Conservation (phyloP, 2,113 vertebrate genomes). For the Cariama cristata region DNA sequence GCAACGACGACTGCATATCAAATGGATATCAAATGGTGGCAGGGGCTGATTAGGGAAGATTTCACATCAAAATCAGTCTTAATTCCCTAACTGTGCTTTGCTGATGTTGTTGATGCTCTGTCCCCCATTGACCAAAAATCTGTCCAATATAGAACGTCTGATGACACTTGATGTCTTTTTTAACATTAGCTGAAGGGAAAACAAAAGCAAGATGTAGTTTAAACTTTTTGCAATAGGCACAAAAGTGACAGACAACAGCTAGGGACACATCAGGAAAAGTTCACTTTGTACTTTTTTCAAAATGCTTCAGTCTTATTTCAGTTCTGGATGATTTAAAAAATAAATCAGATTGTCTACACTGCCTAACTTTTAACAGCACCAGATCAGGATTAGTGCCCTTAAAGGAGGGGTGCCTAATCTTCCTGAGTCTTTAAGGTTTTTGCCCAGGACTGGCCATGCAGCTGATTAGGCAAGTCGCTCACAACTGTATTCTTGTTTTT, state of each 20-base stretch:
- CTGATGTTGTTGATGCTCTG: background rate
- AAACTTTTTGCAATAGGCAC: background rate
- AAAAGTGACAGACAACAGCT: background rate
- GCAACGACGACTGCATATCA: constrained; percentile 20
- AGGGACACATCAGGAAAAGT: background rate
- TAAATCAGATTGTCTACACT: background rate
- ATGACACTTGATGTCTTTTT: background rate
- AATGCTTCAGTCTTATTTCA: background rate
- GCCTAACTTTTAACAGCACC: background rate
- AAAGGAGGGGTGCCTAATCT: background rate
- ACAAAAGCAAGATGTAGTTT: background rate
- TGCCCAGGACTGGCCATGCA: background rate
- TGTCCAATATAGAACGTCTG: background rate
- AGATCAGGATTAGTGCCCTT: background rate
- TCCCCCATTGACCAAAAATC: background rate
- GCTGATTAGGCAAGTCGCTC: background rate
- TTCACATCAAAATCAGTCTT: background rate
- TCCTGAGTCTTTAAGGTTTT: background rate
- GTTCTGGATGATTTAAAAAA: background rate
- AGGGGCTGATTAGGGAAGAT: too few species aligned
- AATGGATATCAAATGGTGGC: constrained; percentile 36
- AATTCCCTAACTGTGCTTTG: background rate
- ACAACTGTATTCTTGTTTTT: background rate
- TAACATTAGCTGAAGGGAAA: background rate
- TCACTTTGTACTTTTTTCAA: background rate